Evolutionary conservation across 1,140 invertebrate species (phyloP).

Genomic region (Lithobius niger): DNA sequence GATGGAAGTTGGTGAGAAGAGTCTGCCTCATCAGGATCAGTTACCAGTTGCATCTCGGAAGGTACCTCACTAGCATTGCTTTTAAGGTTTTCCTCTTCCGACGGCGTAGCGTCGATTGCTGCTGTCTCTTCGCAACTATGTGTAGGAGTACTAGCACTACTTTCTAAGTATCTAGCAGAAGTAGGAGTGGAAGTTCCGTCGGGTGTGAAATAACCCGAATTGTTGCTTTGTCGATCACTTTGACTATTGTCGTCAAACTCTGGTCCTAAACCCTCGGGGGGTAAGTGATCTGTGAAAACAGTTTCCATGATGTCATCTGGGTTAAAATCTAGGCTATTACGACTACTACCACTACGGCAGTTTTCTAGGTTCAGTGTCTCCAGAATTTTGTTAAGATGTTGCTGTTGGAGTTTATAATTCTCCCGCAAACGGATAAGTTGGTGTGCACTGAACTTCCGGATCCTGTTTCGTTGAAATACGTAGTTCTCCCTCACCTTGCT

Average conservation of each 20-base stretch:
- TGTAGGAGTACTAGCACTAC: too few species aligned
- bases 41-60: too few species aligned
- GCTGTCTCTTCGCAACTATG: too few species aligned
- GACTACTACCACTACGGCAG: conserved; percentile 69
- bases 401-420: conserved; percentile 88
- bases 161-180: too few species aligned
- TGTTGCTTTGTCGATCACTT: conserved; percentile 15
- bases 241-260: conserved; percentile 13
- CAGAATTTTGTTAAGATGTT: conserved; percentile 81
- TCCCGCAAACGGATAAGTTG: conserved; percentile 75
- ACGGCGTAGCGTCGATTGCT: too few species aligned
- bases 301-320: conserved; percentile 22
- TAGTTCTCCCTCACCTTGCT: conserved; percentile 90
- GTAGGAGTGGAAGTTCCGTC: conserved; percentile 15
- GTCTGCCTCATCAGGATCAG: too few species aligned
- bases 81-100: too few species aligned
- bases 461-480: conserved; percentile 83
- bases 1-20: too few species aligned
- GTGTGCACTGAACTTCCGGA: conserved; percentile 83
- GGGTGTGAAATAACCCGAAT: conserved; percentile 20
- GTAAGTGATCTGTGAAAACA: not conserved
- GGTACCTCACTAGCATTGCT: too few species aligned
- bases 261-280: not conserved
- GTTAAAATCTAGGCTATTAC: conserved; percentile 45
- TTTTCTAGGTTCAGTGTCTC: conserved; percentile 91